Evolutionary conservation across 2,888 invertebrate genomes (phyloP).

Genomic region (Sipha maydis): DNA sequence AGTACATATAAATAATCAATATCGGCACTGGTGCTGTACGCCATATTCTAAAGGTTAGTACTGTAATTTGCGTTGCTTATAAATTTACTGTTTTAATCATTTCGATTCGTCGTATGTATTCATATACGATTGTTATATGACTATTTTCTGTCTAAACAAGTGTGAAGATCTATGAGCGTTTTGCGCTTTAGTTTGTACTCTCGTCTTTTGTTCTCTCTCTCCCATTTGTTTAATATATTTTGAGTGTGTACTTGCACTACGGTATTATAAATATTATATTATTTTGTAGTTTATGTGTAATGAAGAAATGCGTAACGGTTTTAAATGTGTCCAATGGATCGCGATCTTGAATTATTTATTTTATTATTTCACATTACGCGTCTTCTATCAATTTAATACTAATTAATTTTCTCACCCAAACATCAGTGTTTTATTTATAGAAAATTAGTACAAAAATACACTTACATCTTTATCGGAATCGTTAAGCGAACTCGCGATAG

Average conservation of each 20-base stretch:
- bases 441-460: too few species aligned
- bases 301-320: too few species aligned
- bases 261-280: too few species aligned
- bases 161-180: constrained; percentile 6
- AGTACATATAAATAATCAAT: constrained; percentile 6
- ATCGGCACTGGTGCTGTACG: neutral
- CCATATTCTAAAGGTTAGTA: constrained; percentile 54
- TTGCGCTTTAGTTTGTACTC: neutral
- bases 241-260: neutral
- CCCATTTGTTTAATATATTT: neutral
- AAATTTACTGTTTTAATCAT: neutral
- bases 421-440: too few species aligned
- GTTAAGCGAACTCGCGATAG: neutral
- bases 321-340: neutral
- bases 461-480: neutral
- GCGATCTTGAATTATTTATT: constrained; percentile 1
- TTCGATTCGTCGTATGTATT: neutral
- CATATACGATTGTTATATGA: neutral
- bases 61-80: neutral
- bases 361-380: neutral
- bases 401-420: neutral
- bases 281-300: too few species aligned
- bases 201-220: neutral
- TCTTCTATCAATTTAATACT: neutral
- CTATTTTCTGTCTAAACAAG: neutral